These are phyloP conservation scores for Diadophis punctatus DNA, from an alignment of 2,113 vertebrate genomes.

Conservation along the genomic window DNA sequence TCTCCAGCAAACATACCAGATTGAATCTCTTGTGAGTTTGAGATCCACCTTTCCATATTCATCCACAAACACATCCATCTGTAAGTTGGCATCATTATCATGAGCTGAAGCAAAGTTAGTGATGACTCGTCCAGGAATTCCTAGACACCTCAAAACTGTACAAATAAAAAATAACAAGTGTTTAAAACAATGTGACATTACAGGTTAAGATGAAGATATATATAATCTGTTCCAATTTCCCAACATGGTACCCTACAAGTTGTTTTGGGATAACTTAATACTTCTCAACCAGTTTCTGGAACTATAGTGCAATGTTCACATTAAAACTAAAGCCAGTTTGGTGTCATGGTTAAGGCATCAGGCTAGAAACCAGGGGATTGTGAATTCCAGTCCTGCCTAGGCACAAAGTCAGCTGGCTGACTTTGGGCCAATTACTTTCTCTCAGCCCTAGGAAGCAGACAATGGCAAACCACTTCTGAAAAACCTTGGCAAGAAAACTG, in stretches of 20 bases:
- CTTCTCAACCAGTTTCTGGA: neutral
- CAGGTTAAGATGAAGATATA: neutral
- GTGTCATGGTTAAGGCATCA: neutral
- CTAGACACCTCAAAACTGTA: slow-evolving; percentile 88
- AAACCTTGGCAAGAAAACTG: neutral
- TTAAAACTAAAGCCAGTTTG: neutral
- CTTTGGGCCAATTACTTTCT: neutral
- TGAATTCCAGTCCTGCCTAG: neutral
- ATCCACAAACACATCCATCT: slow-evolving; percentile 84
- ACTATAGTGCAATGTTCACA: neutral
- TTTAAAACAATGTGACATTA: neutral
- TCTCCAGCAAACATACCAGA: slow-evolving; percentile 79
- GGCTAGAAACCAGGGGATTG: neutral
- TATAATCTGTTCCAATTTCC: neutral
- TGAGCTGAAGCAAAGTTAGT: slow-evolving; percentile 95
- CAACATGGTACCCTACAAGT: neutral
- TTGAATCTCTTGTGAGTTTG: slow-evolving; percentile 81
- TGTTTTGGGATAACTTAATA: neutral
- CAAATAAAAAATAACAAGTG: slow-evolving; percentile 7
- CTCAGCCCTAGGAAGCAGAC: neutral
- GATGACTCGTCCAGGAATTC: slow-evolving; percentile 85
- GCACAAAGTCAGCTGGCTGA: neutral
- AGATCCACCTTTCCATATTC: slow-evolving; percentile 79
- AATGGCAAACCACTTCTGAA: neutral
- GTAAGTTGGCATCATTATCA: slow-evolving; percentile 91